These are phyloP conservation scores for Oasisia sp. DNA, from an alignment of 2,888 invertebrate genomes.

Conservation along the genomic window DNA sequence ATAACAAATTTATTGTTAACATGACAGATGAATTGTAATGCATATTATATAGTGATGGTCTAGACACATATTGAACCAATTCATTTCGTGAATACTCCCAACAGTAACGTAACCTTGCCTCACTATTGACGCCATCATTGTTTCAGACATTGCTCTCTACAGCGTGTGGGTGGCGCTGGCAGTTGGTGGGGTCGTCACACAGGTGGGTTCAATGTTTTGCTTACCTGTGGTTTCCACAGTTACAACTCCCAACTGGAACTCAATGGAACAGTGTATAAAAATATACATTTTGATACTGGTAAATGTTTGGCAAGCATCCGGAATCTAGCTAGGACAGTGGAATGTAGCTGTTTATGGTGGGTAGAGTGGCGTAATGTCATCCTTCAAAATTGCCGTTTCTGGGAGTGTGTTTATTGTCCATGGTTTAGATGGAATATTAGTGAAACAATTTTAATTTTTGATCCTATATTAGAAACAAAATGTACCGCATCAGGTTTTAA, in stretches of 20 bases:
- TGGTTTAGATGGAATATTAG: no score
- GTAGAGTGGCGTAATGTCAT: no score
- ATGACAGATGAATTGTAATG: background rate
- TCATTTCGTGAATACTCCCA: background rate
- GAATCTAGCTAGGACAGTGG: no score
- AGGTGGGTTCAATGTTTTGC: background rate
- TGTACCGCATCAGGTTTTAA: no score
- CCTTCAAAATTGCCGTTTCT: no score
- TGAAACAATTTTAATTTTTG: no score
- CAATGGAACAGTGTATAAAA: background rate
- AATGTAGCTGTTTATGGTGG: no score
- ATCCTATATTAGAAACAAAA: no score
- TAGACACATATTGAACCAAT: background rate
- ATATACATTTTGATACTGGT: background rate
- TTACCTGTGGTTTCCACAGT: background rate
- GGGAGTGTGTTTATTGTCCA: no score
- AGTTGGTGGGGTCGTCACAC: background rate
- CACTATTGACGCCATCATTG: background rate
- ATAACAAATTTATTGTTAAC: background rate
- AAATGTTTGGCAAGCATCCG: background rate
- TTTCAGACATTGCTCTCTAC: conserved; percentile 7
- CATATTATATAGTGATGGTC: background rate
- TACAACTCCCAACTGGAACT: no score
- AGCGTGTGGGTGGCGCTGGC: background rate
- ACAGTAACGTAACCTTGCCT: background rate